phyloP scores from a whole-genome alignment of 1,140 invertebrate species.

The Anagrus nilaparvatae region DNA sequence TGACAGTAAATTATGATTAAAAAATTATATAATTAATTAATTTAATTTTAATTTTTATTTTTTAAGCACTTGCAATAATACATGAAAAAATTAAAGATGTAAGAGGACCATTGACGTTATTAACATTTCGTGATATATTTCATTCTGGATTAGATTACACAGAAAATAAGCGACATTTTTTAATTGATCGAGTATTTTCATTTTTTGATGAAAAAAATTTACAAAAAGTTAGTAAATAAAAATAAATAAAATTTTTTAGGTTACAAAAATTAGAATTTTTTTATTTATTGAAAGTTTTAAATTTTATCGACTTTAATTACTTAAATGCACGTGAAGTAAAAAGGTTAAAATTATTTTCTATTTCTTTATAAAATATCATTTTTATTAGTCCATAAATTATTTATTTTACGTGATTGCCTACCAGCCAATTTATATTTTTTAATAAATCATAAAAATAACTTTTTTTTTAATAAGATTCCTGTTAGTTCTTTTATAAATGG shows the following conservation, averaged over 20 bases:
- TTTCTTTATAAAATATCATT: no score
- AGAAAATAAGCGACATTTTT: constrained; percentile 49
- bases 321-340: no score
- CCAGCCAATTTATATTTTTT: no score
- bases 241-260: neutral
- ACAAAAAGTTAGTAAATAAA: constrained; percentile 20
- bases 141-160: constrained; percentile 62
- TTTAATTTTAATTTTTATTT: constrained; percentile 2
- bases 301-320: no score
- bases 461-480: constrained; percentile 48
- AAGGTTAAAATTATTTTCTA: no score
- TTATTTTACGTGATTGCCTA: no score
- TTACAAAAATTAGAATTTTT: neutral
- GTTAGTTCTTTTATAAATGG: constrained; percentile 57
- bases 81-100: constrained; percentile 32
- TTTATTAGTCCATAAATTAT: no score
- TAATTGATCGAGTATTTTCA: constrained; percentile 51
- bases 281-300: neutral
- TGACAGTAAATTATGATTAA: constrained; percentile 36
- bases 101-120: constrained; percentile 40
- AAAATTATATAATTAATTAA: neutral
- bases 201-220: constrained; percentile 37
- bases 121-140: constrained; percentile 56
- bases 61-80: constrained; percentile 29
- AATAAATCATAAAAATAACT: constrained; percentile 36